Conservation (phyloP, 2,888 invertebrate genomes). For the Marasmarcha lunaedactyla region DNA sequence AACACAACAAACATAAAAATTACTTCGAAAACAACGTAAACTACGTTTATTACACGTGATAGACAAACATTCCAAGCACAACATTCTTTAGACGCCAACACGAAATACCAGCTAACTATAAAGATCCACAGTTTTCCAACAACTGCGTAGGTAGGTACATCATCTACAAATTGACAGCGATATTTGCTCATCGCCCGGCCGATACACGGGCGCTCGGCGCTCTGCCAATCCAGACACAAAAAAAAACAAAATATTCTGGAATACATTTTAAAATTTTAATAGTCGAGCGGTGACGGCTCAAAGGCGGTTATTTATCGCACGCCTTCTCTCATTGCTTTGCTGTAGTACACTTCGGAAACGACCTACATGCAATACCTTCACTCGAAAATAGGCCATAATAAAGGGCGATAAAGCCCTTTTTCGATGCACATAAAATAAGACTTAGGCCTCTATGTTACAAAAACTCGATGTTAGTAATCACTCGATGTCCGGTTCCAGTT, state of each 20-base stretch:
- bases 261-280: conserved; percentile 67
- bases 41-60: too few species aligned
- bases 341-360: conserved; percentile 44
- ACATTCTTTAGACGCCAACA: too few species aligned
- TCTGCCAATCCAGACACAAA: conserved; percentile 33
- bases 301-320: conserved; percentile 69
- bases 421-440: conserved; percentile 26
- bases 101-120: too few species aligned
- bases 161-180: conserved; percentile 8
- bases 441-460: conserved; percentile 47
- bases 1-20: too few species aligned
- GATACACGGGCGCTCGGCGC: conserved; percentile 29
- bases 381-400: conserved; percentile 35
- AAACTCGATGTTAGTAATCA: conserved; percentile 60
- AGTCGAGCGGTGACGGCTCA: conserved; percentile 64
- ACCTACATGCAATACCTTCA: conserved; percentile 29
- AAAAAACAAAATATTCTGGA: conserved; percentile 60
- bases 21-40: too few species aligned
- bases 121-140: too few species aligned
- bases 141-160: not conserved
- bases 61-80: too few species aligned
- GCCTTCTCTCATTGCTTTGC: conserved; percentile 68
- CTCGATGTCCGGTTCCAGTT: conserved; percentile 55
- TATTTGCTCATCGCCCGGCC: conserved; percentile 9
- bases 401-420: conserved; percentile 29